Base-by-base conservation (phyloP, 1,140 invertebrate species). In the Panagrolaimus sp. region DNA sequence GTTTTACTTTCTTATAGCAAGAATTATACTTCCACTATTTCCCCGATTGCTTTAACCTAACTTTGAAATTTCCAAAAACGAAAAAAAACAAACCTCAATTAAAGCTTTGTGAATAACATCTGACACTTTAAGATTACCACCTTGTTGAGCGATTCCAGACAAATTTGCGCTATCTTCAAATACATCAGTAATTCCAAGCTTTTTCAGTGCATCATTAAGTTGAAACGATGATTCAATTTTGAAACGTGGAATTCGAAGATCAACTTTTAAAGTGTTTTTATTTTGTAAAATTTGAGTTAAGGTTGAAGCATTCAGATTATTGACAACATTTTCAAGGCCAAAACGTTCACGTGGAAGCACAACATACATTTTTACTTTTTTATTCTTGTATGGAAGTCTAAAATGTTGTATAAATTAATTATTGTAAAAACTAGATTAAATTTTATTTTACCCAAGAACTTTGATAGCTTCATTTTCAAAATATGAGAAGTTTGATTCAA, bases 61-160 rank as follows among this genome's bases (percentile, higher is more conserved):
- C n/a, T n/a, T n/a, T n/a, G n/a, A n/a, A n/a, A n/a, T n/a, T n/a
- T n/a, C n/a, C 16, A 51, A 51, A 51, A 4, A 13, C 1, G 20
- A 57, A 57, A 20, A 57, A 57, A 20, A 20, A 57, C 11, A 27
- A 71, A 38, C 31, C 51, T 83, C 82, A 43, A 84, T 69, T 45
- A 83, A 79, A n/a, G 81, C 78, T 69, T 84, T 79, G 71, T 83
- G 82, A 23, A 83, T 67, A 9, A 71, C 71, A 23, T 71, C 48
- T 0, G 71, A 72, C 62, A 72, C 47, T 38, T 63, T 76, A 11
- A 82, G 63, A 13, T 69, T n/a, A n/a, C n/a, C 63, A 44, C 68
- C 74, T 7, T 31, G 46, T 9, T 63, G 70, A 42, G 73, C 72
- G 25, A 72, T 72, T 0, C 51, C 64, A 13, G 51, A 65, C 16